phyloP scores from a whole-genome alignment of 2,113 vertebrate species.

The Callospermophilus lateralis region DNA sequence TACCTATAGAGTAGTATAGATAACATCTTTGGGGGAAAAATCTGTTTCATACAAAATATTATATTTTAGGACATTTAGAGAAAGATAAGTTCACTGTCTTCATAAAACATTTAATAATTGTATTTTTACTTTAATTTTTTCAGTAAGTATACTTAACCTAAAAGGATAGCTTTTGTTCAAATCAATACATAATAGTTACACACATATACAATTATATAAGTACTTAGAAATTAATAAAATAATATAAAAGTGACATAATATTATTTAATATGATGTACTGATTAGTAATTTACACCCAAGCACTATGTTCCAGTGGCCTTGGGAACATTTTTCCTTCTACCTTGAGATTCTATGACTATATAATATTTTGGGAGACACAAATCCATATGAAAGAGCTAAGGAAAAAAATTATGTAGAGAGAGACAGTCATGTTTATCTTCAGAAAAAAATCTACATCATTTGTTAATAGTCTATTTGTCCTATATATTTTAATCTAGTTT shows the following conservation, averaged over 20 bases:
- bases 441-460: not conserved
- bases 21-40: not conserved
- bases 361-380: conserved; percentile 16
- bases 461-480: not conserved
- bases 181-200: not conserved
- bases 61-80: not conserved
- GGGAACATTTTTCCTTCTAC: not conserved
- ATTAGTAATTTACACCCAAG: not conserved
- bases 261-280: not conserved
- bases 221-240: not conserved
- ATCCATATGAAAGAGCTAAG: not conserved
- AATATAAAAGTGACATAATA: not conserved
- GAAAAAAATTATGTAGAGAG: not conserved
- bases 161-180: not conserved
- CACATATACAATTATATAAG: not conserved
- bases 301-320: not conserved
- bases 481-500: not conserved
- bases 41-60: not conserved
- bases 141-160: conserved; percentile 18
- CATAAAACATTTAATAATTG: not conserved
- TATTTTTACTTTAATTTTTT: not conserved
- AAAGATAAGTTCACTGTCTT: not conserved
- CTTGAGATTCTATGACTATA: conserved; percentile 1
- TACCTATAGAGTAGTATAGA: not conserved
- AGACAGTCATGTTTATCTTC: not conserved